A percentile compares a stretch with the other conserved stretches of the same genome.
phyloP scores from a whole-genome alignment of 2,888 invertebrate species.

The Cosmorhoe ocellata region DNA sequence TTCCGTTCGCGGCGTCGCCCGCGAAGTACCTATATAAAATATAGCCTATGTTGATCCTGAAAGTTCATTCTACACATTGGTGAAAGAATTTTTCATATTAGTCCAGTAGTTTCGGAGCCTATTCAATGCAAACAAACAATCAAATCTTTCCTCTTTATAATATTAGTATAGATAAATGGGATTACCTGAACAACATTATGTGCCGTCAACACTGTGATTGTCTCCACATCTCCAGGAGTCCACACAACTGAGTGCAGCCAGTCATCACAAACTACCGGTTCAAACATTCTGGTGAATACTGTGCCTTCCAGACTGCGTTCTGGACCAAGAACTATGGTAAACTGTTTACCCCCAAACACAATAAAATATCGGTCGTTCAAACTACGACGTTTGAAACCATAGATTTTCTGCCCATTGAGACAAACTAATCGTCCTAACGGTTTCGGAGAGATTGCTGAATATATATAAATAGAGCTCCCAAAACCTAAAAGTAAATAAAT shows the following conservation, averaged over 20 bases:
- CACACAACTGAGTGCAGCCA: constrained; percentile 86
- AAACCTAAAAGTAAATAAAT: constrained; percentile 67
- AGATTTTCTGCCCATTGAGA: constrained; percentile 80
- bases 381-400: constrained; percentile 73
- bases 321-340: constrained; percentile 50
- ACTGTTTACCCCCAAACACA: constrained; percentile 82
- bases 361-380: constrained; percentile 53
- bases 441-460: constrained; percentile 40
- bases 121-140: no score
- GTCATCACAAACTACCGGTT: constrained; percentile 73
- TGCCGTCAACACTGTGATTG: constrained; percentile 83
- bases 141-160: no score
- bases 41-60: no score
- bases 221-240: constrained; percentile 68
- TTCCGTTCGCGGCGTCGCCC: no score
- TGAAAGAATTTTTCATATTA: no score
- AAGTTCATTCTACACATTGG: no score
- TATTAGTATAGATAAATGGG: no score
- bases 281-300: constrained; percentile 37
- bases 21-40: no score
- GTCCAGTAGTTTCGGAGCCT: no score
- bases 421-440: constrained; percentile 44
- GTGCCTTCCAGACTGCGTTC: constrained; percentile 24
- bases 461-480: constrained; percentile 72
- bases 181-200: constrained; percentile 84